Base-by-base conservation (phyloP, 2,113 vertebrate genomes). In the Stigmatopora nigra region DNA sequence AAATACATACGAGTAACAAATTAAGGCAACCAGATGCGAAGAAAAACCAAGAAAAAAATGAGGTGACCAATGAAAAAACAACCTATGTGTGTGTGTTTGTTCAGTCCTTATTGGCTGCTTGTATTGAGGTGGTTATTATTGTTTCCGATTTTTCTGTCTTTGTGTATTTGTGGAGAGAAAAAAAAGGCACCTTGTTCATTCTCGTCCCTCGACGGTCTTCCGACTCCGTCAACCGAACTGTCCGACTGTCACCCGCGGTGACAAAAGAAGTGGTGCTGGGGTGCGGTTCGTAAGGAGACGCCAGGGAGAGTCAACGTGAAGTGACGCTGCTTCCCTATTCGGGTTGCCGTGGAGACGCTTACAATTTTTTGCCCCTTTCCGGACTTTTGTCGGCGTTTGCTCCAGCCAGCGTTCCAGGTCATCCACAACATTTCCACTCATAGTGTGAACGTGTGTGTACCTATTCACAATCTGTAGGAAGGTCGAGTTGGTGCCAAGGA, bases 21-120 rank as follows among this genome's bases (percentile, higher is more conserved):
- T 83, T 86, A 88, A 88, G 86, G 86, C 86, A 82, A 83, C 71
- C 20, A 75, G 82, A 87, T 82, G 82, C 81, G 72, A 70, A 79
- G 76, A 80, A 63, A 59, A 31, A 31, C 25, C 25, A 71, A 79
- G 53, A 62, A 13, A 5, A 41, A 78, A 52, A 69, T 61, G 46
- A 65, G 75, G 46, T 56, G 69, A 71, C 59, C 3, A 3, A 48
- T 56, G 58, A 35, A 68, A 70, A 60, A 36, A 68, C 71, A 70
- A 68, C 63, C 59, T 66, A 51, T 55, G 45, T 46, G 60, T 61
- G 65, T 45, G 12, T 51, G 68, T 72, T 65, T 68, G 62, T 67
- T 80, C 82, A 82, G 77, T 82, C 79, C 75, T 67, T 49, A 70
- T 69, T 65, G 76, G 82, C 80, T 84, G 76, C 56, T 83, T 66